A percentile compares a stretch with the other conserved stretches of the same genome.
These are phyloP conservation scores for Progne subis DNA, from an alignment of 2,113 vertebrate species.

Conservation along the genomic window DNA sequence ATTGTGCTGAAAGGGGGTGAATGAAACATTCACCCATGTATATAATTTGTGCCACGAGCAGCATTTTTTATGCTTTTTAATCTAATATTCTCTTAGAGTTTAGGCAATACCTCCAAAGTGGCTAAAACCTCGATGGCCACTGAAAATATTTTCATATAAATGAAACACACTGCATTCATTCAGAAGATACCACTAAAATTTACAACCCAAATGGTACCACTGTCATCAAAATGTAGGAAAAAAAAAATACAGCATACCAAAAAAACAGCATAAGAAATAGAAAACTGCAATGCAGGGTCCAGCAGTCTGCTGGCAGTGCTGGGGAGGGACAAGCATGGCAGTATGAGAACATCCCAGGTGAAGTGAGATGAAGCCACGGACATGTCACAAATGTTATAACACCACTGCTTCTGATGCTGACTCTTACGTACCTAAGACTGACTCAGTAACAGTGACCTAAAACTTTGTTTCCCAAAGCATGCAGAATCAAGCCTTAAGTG, in stretches of 20 bases:
- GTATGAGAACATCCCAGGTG: neutral
- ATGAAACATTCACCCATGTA: neutral
- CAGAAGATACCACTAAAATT: neutral
- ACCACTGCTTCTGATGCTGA: neutral
- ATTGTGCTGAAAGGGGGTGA: neutral
- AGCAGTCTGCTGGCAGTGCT: neutral
- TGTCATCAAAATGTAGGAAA: neutral
- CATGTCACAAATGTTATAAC: neutral
- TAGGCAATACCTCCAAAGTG: neutral
- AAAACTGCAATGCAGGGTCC: neutral
- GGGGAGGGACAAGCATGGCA: neutral
- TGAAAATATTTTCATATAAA: neutral
- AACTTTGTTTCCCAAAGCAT: neutral
- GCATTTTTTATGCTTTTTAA: neutral
- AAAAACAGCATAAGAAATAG: neutral
- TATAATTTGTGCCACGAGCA: neutral
- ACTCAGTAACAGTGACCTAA: neutral
- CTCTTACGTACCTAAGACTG: neutral
- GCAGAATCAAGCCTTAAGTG: neutral
- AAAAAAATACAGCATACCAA: neutral
- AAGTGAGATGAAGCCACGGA: neutral
- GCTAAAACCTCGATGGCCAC: neutral
- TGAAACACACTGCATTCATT: rapidly evolving
- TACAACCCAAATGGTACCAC: neutral
- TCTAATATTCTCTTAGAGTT: neutral